Evolutionary conservation across 2,888 invertebrate genomes (phyloP).

Genomic region (Xiphydria camelus): DNA sequence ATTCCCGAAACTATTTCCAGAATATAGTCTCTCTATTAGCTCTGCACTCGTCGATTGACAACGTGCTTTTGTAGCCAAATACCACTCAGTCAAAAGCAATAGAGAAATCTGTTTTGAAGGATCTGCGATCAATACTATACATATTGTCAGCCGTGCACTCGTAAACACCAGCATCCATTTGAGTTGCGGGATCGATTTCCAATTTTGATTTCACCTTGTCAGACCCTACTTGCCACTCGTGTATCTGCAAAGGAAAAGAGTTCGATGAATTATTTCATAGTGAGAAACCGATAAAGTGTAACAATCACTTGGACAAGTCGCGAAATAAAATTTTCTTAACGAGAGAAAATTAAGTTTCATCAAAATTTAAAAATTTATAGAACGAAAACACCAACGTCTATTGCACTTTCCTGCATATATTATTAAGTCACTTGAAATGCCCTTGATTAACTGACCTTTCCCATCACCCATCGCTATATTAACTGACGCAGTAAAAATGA

Average conservation of each 20-base stretch:
- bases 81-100: conserved; percentile 77
- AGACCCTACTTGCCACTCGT: conserved; percentile 84
- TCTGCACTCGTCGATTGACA: too few relatives aligned
- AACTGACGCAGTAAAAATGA: too few relatives aligned
- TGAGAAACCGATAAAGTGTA: conserved; percentile 1
- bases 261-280: neutral
- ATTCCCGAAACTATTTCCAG: too few relatives aligned
- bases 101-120: conserved; percentile 91
- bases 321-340: neutral
- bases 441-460: too few relatives aligned
- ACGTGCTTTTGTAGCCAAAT: neutral
- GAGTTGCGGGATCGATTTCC: conserved; percentile 93
- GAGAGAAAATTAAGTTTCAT: neutral
- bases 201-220: conserved; percentile 88
- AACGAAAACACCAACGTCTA: too few relatives aligned
- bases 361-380: conserved; percentile 2
- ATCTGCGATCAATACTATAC: conserved; percentile 88
- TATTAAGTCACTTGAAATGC: too few relatives aligned
- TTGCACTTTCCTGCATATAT: too few relatives aligned
- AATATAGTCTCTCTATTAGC: too few relatives aligned
- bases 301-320: neutral
- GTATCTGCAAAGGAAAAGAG: conserved; percentile 76
- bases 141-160: conserved; percentile 94
- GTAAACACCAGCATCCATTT: conserved; percentile 95
- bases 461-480: too few relatives aligned